Percentiles rank a stretch among this genome's conserved stretches.
Evolutionary conservation across 2,888 invertebrate genomes (phyloP).

Genomic region (Argyra leucocephala): DNA sequence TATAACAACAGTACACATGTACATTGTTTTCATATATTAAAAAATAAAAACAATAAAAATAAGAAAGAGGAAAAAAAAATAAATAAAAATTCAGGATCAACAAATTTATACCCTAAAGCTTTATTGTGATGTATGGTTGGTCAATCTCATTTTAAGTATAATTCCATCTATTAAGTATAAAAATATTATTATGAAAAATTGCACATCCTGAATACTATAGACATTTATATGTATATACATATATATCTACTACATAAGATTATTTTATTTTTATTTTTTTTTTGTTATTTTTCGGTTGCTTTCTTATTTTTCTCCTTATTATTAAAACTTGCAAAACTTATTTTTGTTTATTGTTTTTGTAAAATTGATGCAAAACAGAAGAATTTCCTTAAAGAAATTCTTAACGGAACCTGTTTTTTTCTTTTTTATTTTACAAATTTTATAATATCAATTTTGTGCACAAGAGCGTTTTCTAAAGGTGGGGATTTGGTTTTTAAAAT

Average conservation of each 20-base stretch:
- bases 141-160: constrained; percentile 29
- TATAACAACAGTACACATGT: too few species aligned
- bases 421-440: not conserved
- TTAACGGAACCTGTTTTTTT: not conserved
- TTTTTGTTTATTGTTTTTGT: too few species aligned
- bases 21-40: too few species aligned
- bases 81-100: not conserved
- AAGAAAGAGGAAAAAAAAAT: not conserved
- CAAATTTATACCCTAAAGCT: not conserved
- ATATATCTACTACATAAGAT: too few species aligned
- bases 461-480: too few species aligned
- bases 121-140: constrained; percentile 17
- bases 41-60: too few species aligned
- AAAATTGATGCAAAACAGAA: not conserved
- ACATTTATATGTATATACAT: too few species aligned
- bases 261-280: not conserved
- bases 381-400: not conserved
- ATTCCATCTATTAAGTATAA: constrained; percentile 31
- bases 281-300: not conserved
- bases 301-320: too few species aligned
- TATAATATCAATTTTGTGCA: too few species aligned
- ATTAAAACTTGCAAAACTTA: too few species aligned
- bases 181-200: constrained; percentile 32
- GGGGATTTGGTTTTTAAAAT: too few species aligned
- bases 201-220: constrained; percentile 25